Conservation (phyloP, 2,797 vertebrate species). For the Nannoperca australis region DNA sequence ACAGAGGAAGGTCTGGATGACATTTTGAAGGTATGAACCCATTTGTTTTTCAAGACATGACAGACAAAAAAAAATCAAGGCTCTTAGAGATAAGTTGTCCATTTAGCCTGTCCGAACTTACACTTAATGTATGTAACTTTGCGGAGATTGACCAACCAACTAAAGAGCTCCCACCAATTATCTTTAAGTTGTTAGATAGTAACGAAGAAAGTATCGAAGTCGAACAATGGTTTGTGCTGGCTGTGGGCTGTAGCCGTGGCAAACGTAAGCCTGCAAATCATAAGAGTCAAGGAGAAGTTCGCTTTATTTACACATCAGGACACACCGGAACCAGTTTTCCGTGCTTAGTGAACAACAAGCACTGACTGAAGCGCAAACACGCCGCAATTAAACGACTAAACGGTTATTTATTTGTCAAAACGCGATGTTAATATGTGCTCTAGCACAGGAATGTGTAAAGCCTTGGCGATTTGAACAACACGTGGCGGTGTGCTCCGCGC, state of each 20-base stretch:
- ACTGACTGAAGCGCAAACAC: not conserved
- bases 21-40: slow-evolving; percentile 88
- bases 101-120: not conserved
- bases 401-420: not conserved
- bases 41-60: not conserved
- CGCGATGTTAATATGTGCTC: not conserved
- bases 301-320: not conserved
- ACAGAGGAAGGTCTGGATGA: slow-evolving; percentile 86
- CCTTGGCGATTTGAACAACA: not conserved
- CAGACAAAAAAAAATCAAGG: not conserved
- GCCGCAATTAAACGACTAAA: not conserved
- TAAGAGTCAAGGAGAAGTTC: not conserved
- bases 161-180: not conserved
- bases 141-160: not conserved
- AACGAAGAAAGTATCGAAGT: not conserved
- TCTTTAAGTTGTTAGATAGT: not conserved
- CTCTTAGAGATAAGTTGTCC: not conserved
- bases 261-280: not conserved
- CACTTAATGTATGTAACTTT: not conserved
- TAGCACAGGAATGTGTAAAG: rapidly evolving
- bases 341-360: not conserved
- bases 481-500: no score
- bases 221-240: not conserved
- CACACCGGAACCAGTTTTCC: slow-evolving; percentile 48
- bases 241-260: not conserved